Base-by-base conservation (phyloP, 2,797 vertebrate species). In the Cirrhinus mrigala region DNA sequence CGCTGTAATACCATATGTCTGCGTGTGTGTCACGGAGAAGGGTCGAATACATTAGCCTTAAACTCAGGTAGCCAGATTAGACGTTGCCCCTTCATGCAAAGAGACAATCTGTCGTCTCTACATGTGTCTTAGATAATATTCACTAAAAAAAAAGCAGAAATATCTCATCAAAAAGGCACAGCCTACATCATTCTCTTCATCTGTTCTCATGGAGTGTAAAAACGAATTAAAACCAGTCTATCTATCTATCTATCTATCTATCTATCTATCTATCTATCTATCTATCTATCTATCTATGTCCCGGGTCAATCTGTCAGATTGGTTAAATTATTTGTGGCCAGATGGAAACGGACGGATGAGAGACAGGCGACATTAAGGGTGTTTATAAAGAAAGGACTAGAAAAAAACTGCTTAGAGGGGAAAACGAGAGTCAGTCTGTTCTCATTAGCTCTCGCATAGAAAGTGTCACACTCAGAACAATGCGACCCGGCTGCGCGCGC, bases 261-360 rank as follows among this genome's bases (percentile, higher is more conserved):
- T 70, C 79, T 81, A 40, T 81, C 79, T 70, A 37, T 81, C 79
- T 82, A 27, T 73, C 69, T 73, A 56, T 66, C 76, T 79, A 68
- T 74, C 71, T 40, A 54, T 68, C 81, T 22, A 62, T 75, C 73
- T 37, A 66, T 94, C 91, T 94, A 85, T 91, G 88, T 90, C 92
- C 92, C 22, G 85, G 76, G 73, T 84, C 82, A 69, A 79, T 52
- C 70, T 73, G 75, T 60, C 82, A 66, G 64, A 70, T 54, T 85
- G 79, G 79, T 80, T 71, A 68, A 83, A 89, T 89, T 88, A 88
- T 89, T 86, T 88, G 85, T 62, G 84, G 71, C 83, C 89, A 91
- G 89, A 90, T 90, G 89, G 88, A 87, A 84, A 84, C 58, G 81
- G 86, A 89, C 73, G 79, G 71, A 86, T 64, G 86, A 84, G 83